Conservation (phyloP, 2,113 vertebrate genomes). For the Pollimyrus isidori region DNA sequence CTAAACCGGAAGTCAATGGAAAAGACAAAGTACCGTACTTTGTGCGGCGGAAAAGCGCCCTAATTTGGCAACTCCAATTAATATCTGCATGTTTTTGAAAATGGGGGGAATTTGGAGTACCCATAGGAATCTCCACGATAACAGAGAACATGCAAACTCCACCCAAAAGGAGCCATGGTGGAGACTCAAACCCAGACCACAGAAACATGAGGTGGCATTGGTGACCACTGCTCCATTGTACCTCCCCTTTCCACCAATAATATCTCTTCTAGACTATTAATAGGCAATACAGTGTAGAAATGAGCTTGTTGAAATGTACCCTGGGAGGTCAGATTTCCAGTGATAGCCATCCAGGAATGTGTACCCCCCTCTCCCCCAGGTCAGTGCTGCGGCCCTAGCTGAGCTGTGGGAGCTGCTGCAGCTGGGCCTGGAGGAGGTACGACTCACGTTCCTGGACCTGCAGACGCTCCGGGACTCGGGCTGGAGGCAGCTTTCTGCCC, state of each 20-base stretch:
- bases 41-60: too few relatives aligned
- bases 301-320: background rate
- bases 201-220: background rate
- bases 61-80: too few relatives aligned
- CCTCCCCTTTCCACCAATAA: background rate
- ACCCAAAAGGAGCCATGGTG: too few relatives aligned
- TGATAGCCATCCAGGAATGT: background rate
- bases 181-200: background rate
- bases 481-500: slow-evolving; percentile 67
- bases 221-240: background rate
- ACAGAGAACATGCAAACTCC: too few relatives aligned
- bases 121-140: too few relatives aligned
- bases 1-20: too few relatives aligned
- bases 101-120: too few relatives aligned
- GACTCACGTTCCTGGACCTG: slow-evolving; percentile 71
- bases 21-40: too few relatives aligned
- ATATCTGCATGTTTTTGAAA: too few relatives aligned
- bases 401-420: slow-evolving; percentile 79
- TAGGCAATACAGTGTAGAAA: background rate
- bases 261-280: background rate
- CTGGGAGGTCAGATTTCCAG: background rate
- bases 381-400: slow-evolving; percentile 74
- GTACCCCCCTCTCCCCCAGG: slow-evolving; percentile 50
- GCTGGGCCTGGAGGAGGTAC: slow-evolving; percentile 74
- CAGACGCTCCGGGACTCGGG: slow-evolving; percentile 71